A percentile compares a stretch with the other conserved stretches of the same genome.
phyloP scores from a whole-genome alignment of 2,113 vertebrate species.

The Protobothrops flavoviridis region DNA sequence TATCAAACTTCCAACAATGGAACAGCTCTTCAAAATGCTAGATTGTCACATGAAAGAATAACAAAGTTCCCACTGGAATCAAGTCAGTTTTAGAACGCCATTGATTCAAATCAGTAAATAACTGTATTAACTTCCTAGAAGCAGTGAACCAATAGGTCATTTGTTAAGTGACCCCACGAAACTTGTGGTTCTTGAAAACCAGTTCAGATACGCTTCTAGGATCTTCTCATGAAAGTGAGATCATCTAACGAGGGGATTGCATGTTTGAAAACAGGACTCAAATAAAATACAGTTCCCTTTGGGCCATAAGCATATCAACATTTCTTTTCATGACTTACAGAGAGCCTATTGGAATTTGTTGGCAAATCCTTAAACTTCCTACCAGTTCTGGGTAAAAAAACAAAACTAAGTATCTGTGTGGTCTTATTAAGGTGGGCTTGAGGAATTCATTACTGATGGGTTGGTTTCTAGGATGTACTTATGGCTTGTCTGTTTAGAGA shows the following conservation, averaged over 20 bases:
- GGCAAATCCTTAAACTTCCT: neutral
- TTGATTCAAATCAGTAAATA: neutral
- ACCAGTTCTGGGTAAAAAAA: neutral
- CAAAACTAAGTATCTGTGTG: neutral
- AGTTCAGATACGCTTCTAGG: neutral
- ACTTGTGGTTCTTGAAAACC: neutral
- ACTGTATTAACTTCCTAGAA: neutral
- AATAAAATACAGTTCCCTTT: neutral
- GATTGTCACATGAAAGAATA: neutral
- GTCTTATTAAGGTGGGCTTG: neutral
- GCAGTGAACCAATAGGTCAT: neutral
- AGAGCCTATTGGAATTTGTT: neutral
- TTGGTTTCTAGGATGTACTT: neutral
- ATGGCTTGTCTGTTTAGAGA: neutral
- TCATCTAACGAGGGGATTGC: neutral
- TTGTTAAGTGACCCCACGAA: neutral
- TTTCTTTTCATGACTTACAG: neutral
- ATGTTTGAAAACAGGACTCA: neutral
- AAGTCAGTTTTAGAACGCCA: neutral
- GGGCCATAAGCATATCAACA: neutral
- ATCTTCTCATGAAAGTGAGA: neutral
- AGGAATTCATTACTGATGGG: neutral
- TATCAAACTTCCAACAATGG: constrained; percentile 32
- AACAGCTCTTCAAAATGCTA: neutral
- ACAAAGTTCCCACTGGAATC: neutral